Conservation (phyloP, 1,140 invertebrate species). For the Drosophila fuyamai region DNA sequence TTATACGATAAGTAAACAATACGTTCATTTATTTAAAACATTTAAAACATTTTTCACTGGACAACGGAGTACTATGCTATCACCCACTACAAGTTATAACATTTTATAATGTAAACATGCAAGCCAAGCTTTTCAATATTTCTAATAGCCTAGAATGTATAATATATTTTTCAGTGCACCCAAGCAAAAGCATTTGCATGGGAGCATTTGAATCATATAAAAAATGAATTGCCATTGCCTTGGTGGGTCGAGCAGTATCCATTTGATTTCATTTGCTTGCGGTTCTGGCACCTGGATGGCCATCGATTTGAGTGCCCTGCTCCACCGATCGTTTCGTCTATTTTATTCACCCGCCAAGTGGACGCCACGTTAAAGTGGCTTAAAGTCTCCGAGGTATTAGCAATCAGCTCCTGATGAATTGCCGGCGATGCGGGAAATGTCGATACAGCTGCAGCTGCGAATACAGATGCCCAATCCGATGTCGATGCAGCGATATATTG, state of each 20-base stretch:
- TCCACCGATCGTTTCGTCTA: not conserved
- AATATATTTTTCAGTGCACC: slow-evolving; percentile 12
- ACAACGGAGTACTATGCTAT: too few species aligned
- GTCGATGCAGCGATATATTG: slow-evolving; percentile 44
- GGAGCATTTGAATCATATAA: slow-evolving; percentile 66
- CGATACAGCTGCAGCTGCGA: slow-evolving; percentile 5
- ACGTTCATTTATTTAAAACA: too few species aligned
- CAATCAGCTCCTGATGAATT: slow-evolving; percentile 43
- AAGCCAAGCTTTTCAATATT: too few species aligned
- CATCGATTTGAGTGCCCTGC: slow-evolving; percentile 51
- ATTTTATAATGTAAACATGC: too few species aligned
- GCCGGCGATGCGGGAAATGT: slow-evolving; percentile 14
- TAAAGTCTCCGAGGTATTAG: slow-evolving; percentile 35
- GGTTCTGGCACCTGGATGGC: slow-evolving; percentile 25
- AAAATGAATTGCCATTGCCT: slow-evolving; percentile 67
- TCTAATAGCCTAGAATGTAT: too few species aligned
- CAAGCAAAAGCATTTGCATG: slow-evolving; percentile 59
- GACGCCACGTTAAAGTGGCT: slow-evolving; percentile 42
- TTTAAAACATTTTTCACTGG: too few species aligned
- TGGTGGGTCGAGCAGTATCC: slow-evolving; percentile 24
- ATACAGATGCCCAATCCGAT: slow-evolving; percentile 20
- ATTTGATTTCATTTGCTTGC: slow-evolving; percentile 57
- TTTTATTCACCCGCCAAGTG: slow-evolving; percentile 20
- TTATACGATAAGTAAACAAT: too few species aligned
- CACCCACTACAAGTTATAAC: too few species aligned